Conservation (phyloP, 2,113 vertebrate species). For the Oophaga pumilio region DNA sequence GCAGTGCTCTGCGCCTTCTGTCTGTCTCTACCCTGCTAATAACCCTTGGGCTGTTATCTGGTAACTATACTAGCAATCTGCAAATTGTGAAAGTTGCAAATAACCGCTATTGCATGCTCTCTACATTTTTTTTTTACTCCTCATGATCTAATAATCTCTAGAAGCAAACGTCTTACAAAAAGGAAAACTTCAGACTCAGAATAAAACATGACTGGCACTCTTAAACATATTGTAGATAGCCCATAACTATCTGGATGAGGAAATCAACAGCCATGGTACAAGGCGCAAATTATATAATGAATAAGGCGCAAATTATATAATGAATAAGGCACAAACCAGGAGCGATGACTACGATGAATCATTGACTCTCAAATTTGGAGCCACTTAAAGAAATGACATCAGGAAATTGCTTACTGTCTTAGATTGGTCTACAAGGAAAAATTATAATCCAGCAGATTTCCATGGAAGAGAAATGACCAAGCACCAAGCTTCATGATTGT, state of each 20-base stretch:
- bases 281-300: too few species aligned
- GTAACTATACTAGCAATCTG: constrained; percentile 53
- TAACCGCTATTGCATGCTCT: constrained; percentile 4
- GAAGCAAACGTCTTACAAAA: not conserved
- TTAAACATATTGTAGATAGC: not conserved
- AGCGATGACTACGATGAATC: not conserved
- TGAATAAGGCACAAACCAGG: too few species aligned
- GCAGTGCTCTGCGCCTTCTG: constrained; percentile 27
- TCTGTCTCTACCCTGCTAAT: constrained; percentile 39
- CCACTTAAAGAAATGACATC: not conserved
- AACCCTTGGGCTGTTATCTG: constrained; percentile 36
- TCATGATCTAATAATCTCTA: not conserved
- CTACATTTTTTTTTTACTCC: not conserved
- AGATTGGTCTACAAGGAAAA: too few species aligned
- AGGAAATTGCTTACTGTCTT: too few species aligned
- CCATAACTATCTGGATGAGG: not conserved
- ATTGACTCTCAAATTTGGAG: not conserved
- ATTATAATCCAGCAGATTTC: not conserved
- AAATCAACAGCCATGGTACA: not conserved
- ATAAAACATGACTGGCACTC: not conserved
- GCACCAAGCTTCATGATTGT: not conserved
- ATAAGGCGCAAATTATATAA: too few species aligned
- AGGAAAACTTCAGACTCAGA: not conserved
- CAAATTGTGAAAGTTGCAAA: not conserved
- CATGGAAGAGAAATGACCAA: not conserved